Conservation (phyloP, 2,797 vertebrate species). For the Intellagama lesueurii region DNA sequence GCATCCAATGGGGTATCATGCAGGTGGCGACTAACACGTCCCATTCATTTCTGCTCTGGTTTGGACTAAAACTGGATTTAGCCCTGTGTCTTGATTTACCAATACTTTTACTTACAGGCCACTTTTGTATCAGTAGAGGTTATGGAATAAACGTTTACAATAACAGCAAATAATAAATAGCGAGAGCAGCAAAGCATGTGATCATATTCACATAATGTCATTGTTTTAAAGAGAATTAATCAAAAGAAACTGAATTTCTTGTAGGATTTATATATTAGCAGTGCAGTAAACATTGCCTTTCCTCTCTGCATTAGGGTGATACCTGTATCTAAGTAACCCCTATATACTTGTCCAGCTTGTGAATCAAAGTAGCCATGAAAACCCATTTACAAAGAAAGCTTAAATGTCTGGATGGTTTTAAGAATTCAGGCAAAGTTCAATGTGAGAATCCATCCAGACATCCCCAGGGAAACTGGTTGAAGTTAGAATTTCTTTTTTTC, state of each 20-base stretch:
- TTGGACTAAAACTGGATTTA: no score
- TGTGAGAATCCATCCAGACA: neutral
- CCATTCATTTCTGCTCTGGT: no score
- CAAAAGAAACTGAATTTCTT: neutral
- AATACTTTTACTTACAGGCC: constrained; percentile 2
- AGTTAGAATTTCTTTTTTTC: no score
- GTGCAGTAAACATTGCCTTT: neutral
- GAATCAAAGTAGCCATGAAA: neutral
- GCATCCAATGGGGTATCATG: no score
- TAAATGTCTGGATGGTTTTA: neutral
- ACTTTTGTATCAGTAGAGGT: neutral
- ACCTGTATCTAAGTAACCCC: neutral
- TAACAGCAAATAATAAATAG: neutral
- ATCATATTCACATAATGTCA: neutral
- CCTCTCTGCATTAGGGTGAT: neutral
- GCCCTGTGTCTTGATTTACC: neutral
- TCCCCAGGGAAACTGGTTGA: neutral
- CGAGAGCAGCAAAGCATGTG: neutral
- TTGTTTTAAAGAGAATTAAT: neutral
- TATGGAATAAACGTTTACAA: neutral
- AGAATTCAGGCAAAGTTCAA: neutral
- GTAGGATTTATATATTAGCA: neutral
- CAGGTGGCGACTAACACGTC: no score
- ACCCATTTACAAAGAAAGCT: neutral
- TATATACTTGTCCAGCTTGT: neutral